These are phyloP conservation scores for Protodeltote pygarga DNA, from an alignment of 2,888 invertebrate species.

Conservation along the genomic window DNA sequence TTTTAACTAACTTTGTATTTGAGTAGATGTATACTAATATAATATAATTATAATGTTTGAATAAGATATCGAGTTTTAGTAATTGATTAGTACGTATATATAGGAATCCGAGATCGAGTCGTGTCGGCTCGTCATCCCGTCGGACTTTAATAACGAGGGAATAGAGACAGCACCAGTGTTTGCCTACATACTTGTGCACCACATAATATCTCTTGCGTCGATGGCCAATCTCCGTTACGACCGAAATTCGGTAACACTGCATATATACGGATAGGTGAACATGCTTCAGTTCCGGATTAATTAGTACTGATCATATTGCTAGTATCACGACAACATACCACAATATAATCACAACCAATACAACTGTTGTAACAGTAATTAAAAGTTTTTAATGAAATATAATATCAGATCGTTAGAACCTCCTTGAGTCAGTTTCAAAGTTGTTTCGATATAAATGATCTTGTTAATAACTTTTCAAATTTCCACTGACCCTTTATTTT, in stretches of 20 bases:
- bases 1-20: too few species aligned
- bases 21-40: too few species aligned
- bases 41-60: too few species aligned
- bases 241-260: background rate
- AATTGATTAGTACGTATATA: too few species aligned
- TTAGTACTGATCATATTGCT: background rate
- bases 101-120: too few species aligned
- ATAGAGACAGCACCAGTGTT: too few species aligned
- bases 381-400: slow-evolving; percentile 51
- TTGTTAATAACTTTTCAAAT: slow-evolving; percentile 51
- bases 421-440: slow-evolving; percentile 42
- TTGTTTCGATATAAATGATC: slow-evolving; percentile 54
- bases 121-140: too few species aligned
- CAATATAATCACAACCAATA: slow-evolving; percentile 1
- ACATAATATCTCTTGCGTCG: too few species aligned
- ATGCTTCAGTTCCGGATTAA: slow-evolving; percentile 6
- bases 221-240: too few species aligned
- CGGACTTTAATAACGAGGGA: too few species aligned
- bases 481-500: slow-evolving; percentile 45
- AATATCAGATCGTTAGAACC: slow-evolving; percentile 44
- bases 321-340: background rate
- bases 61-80: too few species aligned
- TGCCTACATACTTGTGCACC: too few species aligned
- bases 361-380: slow-evolving; percentile 32
- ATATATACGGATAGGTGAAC: background rate